phyloP scores from a whole-genome alignment of 2,113 vertebrate genomes.

The Cryptotis parvus region DNA sequence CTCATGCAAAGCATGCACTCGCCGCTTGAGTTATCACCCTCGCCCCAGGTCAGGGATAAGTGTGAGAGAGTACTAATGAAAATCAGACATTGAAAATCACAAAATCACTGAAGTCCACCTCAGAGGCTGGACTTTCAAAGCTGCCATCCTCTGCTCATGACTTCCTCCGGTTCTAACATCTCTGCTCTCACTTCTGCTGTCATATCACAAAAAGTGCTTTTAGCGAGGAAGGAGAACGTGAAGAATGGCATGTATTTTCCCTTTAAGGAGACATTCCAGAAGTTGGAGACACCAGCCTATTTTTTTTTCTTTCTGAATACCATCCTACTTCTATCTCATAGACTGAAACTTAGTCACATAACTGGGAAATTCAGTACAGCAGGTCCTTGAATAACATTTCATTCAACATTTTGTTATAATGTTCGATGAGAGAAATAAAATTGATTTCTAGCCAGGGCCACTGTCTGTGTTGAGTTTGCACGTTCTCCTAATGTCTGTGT shows the following conservation, averaged over 20 bases:
- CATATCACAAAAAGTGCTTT: neutral
- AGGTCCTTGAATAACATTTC: neutral
- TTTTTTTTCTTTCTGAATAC: too few species aligned
- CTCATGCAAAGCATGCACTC: too few species aligned
- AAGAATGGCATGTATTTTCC: neutral
- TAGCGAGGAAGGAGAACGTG: slow-evolving; percentile 52
- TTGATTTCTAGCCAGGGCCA: neutral
- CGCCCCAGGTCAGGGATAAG: neutral
- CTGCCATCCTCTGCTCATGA: neutral
- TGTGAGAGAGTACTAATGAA: neutral
- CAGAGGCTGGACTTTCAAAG: neutral
- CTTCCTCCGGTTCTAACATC: neutral
- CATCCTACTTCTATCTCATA: slow-evolving; percentile 5
- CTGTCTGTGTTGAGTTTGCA: neutral
- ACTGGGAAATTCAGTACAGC: slow-evolving; percentile 22
- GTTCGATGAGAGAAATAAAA: neutral
- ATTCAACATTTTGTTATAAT: neutral
- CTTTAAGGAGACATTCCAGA: slow-evolving; percentile 39
- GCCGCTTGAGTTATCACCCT: too few species aligned
- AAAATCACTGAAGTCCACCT: neutral
- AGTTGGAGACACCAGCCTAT: neutral
- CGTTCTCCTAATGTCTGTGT: neutral
- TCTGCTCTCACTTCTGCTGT: neutral
- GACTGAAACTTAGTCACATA: slow-evolving; percentile 18
- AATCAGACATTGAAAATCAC: neutral